A percentile compares a stretch with the other conserved stretches of the same genome.
Evolutionary conservation across 1,140 invertebrate genomes (phyloP).

Genomic region (Drosophila serrata): DNA sequence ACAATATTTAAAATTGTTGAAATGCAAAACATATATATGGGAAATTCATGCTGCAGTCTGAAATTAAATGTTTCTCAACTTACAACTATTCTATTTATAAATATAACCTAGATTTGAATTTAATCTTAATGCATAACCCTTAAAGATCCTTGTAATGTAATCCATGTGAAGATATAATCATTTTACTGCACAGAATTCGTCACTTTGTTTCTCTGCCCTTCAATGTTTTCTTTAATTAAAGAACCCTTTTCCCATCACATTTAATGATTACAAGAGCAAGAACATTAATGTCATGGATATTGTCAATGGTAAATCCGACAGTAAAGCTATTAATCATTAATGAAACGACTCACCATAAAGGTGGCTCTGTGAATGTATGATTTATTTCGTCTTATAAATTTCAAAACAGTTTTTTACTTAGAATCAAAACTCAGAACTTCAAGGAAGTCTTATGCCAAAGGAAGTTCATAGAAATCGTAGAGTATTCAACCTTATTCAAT

Average conservation of each 20-base stretch:
- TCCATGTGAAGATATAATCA: too few species aligned
- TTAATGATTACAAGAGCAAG: background rate
- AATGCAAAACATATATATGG: background rate
- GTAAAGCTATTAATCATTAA: background rate
- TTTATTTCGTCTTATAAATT: background rate
- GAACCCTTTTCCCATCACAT: background rate
- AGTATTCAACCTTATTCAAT: slow-evolving; percentile 63
- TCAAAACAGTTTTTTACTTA: background rate
- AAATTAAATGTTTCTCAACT: background rate
- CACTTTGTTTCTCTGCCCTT: background rate
- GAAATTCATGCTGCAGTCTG: background rate
- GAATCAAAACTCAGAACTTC: background rate
- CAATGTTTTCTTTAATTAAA: background rate
- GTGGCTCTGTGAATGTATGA: background rate
- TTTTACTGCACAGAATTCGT: background rate
- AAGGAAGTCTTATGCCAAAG: background rate
- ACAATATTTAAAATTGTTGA: background rate
- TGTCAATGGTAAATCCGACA: background rate
- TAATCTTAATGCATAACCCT: background rate
- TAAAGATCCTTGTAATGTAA: background rate
- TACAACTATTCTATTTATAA: background rate
- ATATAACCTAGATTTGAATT: too few species aligned
- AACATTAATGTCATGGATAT: background rate
- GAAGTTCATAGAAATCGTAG: background rate
- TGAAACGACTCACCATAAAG: background rate